phyloP scores from a whole-genome alignment of 35 echinoderm and acorn worm species.

The Ptychodera flava region DNA sequence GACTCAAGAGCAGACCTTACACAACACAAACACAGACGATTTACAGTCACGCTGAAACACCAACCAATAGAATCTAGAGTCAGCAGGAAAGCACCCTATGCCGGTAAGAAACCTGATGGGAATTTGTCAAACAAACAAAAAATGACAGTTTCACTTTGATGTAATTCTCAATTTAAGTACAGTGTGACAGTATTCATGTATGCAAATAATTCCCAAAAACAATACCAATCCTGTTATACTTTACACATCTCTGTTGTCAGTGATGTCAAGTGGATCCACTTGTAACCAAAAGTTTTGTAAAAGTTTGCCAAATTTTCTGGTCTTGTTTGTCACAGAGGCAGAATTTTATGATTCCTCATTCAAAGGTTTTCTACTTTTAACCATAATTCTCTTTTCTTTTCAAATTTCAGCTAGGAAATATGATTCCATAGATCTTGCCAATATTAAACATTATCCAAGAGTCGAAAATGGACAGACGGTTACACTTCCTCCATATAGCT shows the following conservation, averaged over 20 bases:
- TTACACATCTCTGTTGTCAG: too few species aligned
- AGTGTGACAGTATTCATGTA: too few species aligned
- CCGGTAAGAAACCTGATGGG: slow-evolving; percentile 29
- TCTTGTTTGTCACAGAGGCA: too few species aligned
- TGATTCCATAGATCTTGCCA: background rate
- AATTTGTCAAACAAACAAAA: background rate
- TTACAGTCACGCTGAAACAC: slow-evolving; percentile 31
- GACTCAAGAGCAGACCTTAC: slow-evolving; percentile 38
- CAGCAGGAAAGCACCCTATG: slow-evolving; percentile 54
- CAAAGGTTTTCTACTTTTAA: too few species aligned
- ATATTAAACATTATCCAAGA: slow-evolving; percentile 41
- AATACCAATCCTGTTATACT: too few species aligned
- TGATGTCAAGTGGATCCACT: too few species aligned
- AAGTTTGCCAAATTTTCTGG: too few species aligned
- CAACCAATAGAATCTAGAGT: slow-evolving; percentile 12
- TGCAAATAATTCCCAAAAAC: too few species aligned
- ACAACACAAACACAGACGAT: slow-evolving; percentile 38
- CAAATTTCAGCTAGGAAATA: background rate
- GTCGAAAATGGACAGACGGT: slow-evolving; percentile 71
- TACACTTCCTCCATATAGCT: slow-evolving; percentile 58
- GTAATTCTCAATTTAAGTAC: too few species aligned
- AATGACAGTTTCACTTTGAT: background rate
- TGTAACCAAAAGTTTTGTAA: too few species aligned
- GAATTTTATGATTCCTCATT: too few species aligned
- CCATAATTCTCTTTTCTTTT: too few species aligned